Percentiles rank a stretch among this genome's conserved stretches.
Conservation (phyloP, 2,113 vertebrate genomes). For the Columba janthina region DNA sequence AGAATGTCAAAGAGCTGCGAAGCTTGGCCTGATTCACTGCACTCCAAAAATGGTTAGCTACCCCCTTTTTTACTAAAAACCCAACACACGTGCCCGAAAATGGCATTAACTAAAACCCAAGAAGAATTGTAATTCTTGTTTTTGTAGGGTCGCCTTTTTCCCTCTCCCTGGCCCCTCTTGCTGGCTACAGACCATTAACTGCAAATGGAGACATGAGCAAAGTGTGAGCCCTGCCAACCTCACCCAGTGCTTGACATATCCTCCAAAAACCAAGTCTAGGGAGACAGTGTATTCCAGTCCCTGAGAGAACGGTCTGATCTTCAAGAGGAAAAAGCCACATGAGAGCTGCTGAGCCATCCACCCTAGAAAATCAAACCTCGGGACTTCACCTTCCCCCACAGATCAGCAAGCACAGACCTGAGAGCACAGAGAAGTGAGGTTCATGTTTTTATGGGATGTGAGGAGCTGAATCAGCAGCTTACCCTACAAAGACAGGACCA, state of each 20-base stretch:
- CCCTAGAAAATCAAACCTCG: background rate
- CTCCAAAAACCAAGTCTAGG: background rate
- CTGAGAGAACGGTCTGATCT: background rate
- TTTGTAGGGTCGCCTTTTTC: background rate
- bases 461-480: background rate
- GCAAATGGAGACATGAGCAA: background rate
- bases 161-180: background rate
- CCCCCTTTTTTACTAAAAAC: background rate
- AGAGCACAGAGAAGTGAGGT: background rate
- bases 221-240: background rate
- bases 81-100: background rate
- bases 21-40: background rate
- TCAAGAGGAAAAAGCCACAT: background rate
- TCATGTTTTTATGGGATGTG: background rate
- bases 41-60: background rate
- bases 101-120: background rate
- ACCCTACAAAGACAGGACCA: background rate
- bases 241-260: background rate
- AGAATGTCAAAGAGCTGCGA: constrained; percentile 21
- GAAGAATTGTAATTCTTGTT: background rate
- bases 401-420: background rate
- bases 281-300: background rate
- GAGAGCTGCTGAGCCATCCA: background rate
- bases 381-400: background rate
- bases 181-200: background rate